Conservation (phyloP, 2,113 vertebrate genomes). For the Syngnathus scovelli region DNA sequence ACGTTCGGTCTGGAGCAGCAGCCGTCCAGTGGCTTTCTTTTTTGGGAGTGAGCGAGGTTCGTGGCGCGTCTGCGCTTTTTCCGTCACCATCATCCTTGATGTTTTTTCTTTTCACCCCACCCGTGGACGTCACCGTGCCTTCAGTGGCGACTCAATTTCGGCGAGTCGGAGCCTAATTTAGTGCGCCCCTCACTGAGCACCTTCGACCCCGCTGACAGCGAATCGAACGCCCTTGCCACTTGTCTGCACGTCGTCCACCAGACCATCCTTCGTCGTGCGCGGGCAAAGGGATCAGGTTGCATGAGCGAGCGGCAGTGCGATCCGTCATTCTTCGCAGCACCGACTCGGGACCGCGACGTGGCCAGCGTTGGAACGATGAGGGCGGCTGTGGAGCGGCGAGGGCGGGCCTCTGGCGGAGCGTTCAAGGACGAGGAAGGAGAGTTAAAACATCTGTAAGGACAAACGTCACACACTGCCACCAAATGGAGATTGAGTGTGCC, state of each 20-base stretch:
- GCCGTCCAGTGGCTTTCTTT: background rate
- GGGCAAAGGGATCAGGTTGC: background rate
- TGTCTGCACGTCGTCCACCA: slow-evolving; percentile 8
- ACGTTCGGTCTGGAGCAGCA: background rate
- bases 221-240: slow-evolving; percentile 61
- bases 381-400: slow-evolving; percentile 47
- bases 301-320: slow-evolving; percentile 1
- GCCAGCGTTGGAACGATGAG: slow-evolving; percentile 53
- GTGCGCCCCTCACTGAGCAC: slow-evolving; percentile 34
- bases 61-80: background rate
- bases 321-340: slow-evolving; percentile 32
- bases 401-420: slow-evolving; percentile 56
- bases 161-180: slow-evolving; percentile 24
- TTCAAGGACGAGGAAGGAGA: slow-evolving; percentile 70
- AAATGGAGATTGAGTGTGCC: slow-evolving; percentile 29
- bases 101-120: background rate
- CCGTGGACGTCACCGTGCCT: background rate
- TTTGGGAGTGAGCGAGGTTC: background rate
- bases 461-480: slow-evolving; percentile 22
- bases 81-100: background rate
- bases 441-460: slow-evolving; percentile 53
- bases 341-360: slow-evolving; percentile 47
- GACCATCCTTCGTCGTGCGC: background rate
- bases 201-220: slow-evolving; percentile 38
- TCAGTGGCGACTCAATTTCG: background rate